Conservation (phyloP, 2,797 vertebrate species). For the Psittacula echo region DNA sequence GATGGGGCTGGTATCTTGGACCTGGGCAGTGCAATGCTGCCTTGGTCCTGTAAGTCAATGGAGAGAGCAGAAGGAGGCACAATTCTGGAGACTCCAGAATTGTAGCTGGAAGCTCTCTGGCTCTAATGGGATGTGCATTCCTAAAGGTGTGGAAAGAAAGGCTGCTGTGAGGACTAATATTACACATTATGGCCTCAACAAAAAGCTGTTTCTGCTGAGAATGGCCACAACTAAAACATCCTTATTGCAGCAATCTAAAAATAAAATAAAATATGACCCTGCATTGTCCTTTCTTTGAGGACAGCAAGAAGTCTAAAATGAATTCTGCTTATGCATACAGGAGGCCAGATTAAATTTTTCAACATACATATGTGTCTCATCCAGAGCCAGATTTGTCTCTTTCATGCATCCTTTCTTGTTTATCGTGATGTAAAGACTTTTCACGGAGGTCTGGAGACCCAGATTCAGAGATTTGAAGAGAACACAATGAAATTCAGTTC, state of each 20-base stretch:
- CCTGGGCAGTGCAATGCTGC: background rate
- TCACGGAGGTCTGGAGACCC: background rate
- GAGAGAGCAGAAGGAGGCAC: background rate
- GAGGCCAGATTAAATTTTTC: background rate
- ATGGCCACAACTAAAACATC: background rate
- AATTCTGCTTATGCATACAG: background rate
- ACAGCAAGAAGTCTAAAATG: background rate
- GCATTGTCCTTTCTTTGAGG: background rate
- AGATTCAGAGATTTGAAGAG: background rate
- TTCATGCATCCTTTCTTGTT: background rate
- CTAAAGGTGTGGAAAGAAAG: background rate
- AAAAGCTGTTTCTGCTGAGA: background rate
- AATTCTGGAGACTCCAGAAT: background rate
- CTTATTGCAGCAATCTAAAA: background rate
- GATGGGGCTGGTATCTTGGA: background rate
- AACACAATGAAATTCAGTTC: background rate
- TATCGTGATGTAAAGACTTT: background rate
- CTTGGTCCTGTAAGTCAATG: background rate
- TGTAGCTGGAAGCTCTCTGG: background rate
- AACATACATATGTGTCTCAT: background rate
- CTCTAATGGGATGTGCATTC: background rate
- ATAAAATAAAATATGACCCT: background rate
- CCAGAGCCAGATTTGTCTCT: background rate
- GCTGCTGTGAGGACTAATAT: background rate
- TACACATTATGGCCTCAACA: background rate